Conservation (phyloP, 2,113 vertebrate genomes). For the Seriola quinqueradiata region DNA sequence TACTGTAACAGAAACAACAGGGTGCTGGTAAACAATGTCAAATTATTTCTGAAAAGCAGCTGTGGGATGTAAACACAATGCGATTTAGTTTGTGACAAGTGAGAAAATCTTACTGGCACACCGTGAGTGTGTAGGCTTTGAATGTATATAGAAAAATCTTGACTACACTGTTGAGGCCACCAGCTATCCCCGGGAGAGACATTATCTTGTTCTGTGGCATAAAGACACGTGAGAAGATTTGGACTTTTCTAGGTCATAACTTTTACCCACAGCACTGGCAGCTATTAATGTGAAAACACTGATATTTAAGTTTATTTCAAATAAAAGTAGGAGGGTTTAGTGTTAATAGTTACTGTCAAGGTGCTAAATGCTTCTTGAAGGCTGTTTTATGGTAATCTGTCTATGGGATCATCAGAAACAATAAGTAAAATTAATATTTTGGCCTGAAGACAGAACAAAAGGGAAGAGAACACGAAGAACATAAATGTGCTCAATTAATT, state of each 20-base stretch:
- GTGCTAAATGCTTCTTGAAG: background rate
- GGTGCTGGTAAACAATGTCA: background rate
- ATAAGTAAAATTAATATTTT: background rate
- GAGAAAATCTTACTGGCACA: slow-evolving; percentile 3
- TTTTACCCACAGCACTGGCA: background rate
- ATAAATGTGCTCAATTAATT: background rate
- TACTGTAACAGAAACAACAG: background rate
- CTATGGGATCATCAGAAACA: background rate
- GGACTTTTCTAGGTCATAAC: too few relatives aligned
- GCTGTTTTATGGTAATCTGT: background rate
- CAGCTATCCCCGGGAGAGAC: too few relatives aligned
- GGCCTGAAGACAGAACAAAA: background rate
- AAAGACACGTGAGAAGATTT: background rate
- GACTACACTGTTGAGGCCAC: too few relatives aligned
- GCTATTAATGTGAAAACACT: background rate
- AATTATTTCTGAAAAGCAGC: slow-evolving; percentile 19
- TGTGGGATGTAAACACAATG: background rate
- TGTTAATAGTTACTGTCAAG: background rate
- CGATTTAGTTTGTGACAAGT: background rate
- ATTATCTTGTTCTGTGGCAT: background rate
- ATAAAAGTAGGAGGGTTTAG: background rate
- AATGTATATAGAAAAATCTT: too few relatives aligned
- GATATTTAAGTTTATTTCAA: background rate
- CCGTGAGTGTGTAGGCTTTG: background rate
- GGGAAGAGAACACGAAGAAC: background rate